These are phyloP conservation scores for Microtus richardsoni DNA, from an alignment of 2,113 vertebrate genomes.

Conservation along the genomic window DNA sequence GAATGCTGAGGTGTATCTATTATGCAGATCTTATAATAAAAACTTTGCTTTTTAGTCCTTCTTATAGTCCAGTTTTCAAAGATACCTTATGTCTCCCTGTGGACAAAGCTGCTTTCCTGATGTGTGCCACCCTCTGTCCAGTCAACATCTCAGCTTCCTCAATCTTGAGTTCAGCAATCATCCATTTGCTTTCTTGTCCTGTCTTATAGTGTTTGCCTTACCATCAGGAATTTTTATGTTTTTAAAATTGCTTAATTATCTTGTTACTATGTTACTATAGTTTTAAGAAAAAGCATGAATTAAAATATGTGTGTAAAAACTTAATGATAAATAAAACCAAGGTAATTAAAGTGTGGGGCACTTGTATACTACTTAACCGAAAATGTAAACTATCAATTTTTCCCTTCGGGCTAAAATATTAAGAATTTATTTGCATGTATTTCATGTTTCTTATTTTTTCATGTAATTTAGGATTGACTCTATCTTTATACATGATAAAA, in stretches of 20 bases:
- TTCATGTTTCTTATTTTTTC: background rate
- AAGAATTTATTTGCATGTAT: background rate
- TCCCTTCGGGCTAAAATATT: background rate
- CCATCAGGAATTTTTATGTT: background rate
- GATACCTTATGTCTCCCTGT: accelerated
- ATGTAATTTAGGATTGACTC: background rate
- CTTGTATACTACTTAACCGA: background rate
- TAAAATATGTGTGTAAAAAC: background rate
- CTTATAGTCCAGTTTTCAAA: background rate
- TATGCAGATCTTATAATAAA: background rate
- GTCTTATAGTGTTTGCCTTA: background rate
- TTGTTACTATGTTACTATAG: background rate
- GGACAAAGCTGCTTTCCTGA: background rate
- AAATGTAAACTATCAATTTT: conserved; percentile 1
- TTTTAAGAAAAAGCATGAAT: background rate
- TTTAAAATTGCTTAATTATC: background rate
- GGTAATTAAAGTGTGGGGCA: background rate
- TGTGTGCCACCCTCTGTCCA: background rate
- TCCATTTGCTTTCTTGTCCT: background rate
- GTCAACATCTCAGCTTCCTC: background rate
- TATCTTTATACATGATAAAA: background rate
- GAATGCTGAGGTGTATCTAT: background rate
- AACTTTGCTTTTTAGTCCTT: background rate
- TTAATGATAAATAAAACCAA: background rate
- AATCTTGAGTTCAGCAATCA: background rate